Evolutionary conservation across 2,113 vertebrate species (phyloP).

Genomic region (Zapus hudsonius): DNA sequence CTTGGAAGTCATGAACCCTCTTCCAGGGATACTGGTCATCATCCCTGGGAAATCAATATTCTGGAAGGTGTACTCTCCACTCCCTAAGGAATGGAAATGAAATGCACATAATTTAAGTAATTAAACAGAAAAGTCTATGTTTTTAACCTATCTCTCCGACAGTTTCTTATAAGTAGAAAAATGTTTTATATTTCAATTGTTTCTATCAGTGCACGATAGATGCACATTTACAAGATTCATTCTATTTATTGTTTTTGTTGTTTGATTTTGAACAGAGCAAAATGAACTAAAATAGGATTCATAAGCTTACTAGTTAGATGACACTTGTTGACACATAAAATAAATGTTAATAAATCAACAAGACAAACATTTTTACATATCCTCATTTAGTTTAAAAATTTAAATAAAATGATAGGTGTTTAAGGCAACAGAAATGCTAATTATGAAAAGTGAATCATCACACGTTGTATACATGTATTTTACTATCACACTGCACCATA

Average conservation of each 20-base stretch:
- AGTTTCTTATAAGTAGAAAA: neutral
- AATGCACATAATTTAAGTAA: neutral
- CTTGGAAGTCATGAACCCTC: neutral
- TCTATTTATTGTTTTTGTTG: neutral
- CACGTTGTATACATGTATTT: neutral
- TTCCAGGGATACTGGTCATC: no score
- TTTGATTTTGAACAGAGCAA: neutral
- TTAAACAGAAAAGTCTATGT: neutral
- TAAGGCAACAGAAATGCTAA: no score
- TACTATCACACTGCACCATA: neutral
- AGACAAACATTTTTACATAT: no score
- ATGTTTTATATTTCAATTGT: neutral
- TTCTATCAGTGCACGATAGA: neutral
- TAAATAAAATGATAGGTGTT: neutral
- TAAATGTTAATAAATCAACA: neutral
- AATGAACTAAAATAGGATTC: neutral
- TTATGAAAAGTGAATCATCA: no score
- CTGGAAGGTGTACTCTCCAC: neutral
- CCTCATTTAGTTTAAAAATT: neutral
- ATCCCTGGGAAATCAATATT: neutral
- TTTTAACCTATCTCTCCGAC: neutral
- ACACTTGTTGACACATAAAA: neutral
- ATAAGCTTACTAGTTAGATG: neutral
- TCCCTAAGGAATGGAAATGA: neutral
- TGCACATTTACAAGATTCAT: neutral